A percentile compares a stretch with the other conserved stretches of the same genome.
These are phyloP conservation scores for Apeira syringaria DNA, from an alignment of 2,888 invertebrate species.

Conservation along the genomic window DNA sequence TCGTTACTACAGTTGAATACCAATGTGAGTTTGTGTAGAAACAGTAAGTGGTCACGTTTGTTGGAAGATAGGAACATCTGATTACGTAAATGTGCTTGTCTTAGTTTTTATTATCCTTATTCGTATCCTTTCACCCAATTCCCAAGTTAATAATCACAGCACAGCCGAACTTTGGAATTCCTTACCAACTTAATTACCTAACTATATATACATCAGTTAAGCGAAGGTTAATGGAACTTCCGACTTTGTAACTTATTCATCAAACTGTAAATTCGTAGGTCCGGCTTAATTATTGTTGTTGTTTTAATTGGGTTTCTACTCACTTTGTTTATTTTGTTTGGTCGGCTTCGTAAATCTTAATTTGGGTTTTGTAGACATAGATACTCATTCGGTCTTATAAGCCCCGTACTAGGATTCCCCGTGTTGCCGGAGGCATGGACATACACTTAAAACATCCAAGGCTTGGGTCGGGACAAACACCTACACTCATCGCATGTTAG, in stretches of 20 bases:
- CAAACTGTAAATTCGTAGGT: slow-evolving; percentile 39
- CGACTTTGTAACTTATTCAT: slow-evolving; percentile 50
- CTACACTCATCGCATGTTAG: too few species aligned
- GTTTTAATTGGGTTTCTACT: slow-evolving; percentile 37
- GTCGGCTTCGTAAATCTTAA: slow-evolving; percentile 11
- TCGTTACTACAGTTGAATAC: slow-evolving; percentile 55
- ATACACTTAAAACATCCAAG: too few species aligned
- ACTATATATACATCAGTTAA: slow-evolving; percentile 21
- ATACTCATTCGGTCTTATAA: too few species aligned
- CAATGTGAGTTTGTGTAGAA: slow-evolving; percentile 46
- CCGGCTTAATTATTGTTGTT: slow-evolving; percentile 45
- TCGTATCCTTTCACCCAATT: slow-evolving; percentile 31
- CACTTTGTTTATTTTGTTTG: slow-evolving; percentile 22
- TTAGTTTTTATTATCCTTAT: slow-evolving; percentile 20
- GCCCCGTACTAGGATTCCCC: too few species aligned
- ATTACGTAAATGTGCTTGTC: too few species aligned
- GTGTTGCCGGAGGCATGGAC: too few species aligned
- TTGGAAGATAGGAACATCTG: too few species aligned
- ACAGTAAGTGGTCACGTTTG: slow-evolving; percentile 44
- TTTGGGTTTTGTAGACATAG: slow-evolving; percentile 10
- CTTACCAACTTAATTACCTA: slow-evolving; percentile 52
- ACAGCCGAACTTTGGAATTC: slow-evolving; percentile 48
- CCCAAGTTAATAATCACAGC: slow-evolving; percentile 48
- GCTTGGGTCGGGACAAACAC: too few species aligned
- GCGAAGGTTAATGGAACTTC: slow-evolving; percentile 46